Conservation (phyloP, 2,888 invertebrate species). For the Corbicula japonica region DNA sequence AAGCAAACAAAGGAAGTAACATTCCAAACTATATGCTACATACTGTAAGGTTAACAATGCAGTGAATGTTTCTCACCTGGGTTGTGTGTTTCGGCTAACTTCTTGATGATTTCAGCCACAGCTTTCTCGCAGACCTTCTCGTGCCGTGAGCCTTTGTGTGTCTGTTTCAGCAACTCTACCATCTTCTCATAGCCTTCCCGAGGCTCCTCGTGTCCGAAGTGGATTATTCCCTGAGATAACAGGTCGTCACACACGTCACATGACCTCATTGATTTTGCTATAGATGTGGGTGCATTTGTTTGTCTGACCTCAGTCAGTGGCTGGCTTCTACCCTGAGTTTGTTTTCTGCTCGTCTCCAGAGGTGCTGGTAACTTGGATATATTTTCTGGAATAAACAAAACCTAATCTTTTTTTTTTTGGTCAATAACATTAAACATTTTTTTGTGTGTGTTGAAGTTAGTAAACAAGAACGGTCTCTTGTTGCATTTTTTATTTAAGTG, state of each 20-base stretch:
- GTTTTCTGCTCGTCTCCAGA: background rate
- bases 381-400: constrained; percentile 2
- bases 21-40: too few relatives aligned
- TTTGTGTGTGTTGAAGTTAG: too few relatives aligned
- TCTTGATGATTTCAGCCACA: constrained; percentile 40
- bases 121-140: constrained; percentile 49
- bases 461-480: too few relatives aligned
- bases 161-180: constrained; percentile 38
- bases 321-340: background rate
- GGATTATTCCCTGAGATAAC: constrained; percentile 2
- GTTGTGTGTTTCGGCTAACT: constrained; percentile 49
- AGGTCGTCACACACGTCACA: constrained; percentile 40
- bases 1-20: too few relatives aligned
- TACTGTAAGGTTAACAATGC: too few relatives aligned
- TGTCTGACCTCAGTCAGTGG: constrained; percentile 4
- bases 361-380: constrained; percentile 2
- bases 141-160: constrained; percentile 55
- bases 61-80: constrained; percentile 48
- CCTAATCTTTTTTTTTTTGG: too few relatives aligned
- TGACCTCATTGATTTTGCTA: background rate
- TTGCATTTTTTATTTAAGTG: too few relatives aligned
- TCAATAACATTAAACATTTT: too few relatives aligned
- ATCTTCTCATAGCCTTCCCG: constrained; percentile 52
- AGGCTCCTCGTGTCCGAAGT: constrained; percentile 22
- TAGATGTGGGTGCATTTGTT: background rate